Conservation (phyloP, 2,888 invertebrate genomes). For the Parnassius mnemosyne region DNA sequence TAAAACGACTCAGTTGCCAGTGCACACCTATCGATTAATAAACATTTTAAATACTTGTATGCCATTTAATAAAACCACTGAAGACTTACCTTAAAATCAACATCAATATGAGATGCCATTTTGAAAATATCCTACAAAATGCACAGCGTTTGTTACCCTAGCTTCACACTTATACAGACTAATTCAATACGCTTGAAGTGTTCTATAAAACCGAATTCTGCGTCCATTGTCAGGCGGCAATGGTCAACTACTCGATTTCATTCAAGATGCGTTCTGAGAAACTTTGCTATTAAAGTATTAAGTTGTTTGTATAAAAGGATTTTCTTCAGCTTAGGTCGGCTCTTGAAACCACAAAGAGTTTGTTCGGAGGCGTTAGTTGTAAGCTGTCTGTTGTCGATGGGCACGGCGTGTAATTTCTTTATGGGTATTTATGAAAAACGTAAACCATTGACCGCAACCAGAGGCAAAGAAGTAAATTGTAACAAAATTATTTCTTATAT, state of each 20-base stretch:
- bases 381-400: constrained; percentile 32
- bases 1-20: no score
- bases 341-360: constrained; percentile 28
- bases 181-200: constrained; percentile 48
- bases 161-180: constrained; percentile 36
- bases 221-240: constrained; percentile 38
- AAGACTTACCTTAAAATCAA: no score
- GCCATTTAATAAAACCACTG: no score
- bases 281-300: constrained; percentile 41
- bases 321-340: constrained; percentile 33
- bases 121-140: no score
- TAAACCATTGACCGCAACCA: no score
- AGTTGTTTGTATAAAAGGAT: constrained; percentile 45
- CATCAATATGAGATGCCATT: no score
- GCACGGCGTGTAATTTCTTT: constrained; percentile 29
- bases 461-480: no score
- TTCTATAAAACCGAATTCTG: constrained; percentile 40
- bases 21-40: no score
- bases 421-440: background rate
- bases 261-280: constrained; percentile 44
- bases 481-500: no score
- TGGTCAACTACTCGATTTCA: constrained; percentile 45
- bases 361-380: constrained; percentile 53
- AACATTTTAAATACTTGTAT: no score
- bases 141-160: background rate